These are phyloP conservation scores for Xylocampa areola DNA, from an alignment of 2,888 invertebrate genomes.

Conservation along the genomic window DNA sequence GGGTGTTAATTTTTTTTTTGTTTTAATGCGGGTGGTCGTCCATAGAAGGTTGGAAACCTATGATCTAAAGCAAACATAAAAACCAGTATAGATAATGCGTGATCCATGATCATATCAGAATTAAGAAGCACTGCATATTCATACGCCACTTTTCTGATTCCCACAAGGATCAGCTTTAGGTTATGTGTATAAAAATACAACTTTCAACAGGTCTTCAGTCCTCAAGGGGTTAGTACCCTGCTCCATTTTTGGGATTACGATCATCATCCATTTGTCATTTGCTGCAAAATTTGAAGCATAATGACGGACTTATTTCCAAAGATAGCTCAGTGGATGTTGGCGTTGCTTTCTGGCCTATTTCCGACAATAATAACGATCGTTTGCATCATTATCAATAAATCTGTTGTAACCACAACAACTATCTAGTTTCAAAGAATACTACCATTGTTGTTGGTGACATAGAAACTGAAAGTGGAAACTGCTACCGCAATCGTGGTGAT, in stretches of 20 bases:
- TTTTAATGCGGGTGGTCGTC: no score
- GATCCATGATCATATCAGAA: no score
- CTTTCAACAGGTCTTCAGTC: no score
- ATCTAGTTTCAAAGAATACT: constrained; percentile 19
- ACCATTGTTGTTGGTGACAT: constrained; percentile 37
- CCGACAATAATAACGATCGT: constrained; percentile 19
- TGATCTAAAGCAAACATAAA: no score
- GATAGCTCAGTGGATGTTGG: constrained; percentile 17
- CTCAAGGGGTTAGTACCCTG: no score
- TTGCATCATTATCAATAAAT: constrained; percentile 40
- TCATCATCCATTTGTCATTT: constrained; percentile 3
- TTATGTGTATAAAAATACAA: no score
- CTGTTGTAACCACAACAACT: constrained; percentile 21
- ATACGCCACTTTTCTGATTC: no score
- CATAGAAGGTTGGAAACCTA: no score
- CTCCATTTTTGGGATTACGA: not conserved
- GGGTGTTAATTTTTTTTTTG: no score
- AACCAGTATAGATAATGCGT: no score
- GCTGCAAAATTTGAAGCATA: constrained; percentile 18
- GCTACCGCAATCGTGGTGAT: constrained; percentile 7
- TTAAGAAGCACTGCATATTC: no score
- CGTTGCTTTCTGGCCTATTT: constrained; percentile 42
- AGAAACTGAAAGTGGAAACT: constrained; percentile 5
- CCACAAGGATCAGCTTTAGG: no score
- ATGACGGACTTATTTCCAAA: constrained; percentile 29